Evolutionary conservation across 2,113 vertebrate genomes (phyloP).

Genomic region (Apodemus speciosus): DNA sequence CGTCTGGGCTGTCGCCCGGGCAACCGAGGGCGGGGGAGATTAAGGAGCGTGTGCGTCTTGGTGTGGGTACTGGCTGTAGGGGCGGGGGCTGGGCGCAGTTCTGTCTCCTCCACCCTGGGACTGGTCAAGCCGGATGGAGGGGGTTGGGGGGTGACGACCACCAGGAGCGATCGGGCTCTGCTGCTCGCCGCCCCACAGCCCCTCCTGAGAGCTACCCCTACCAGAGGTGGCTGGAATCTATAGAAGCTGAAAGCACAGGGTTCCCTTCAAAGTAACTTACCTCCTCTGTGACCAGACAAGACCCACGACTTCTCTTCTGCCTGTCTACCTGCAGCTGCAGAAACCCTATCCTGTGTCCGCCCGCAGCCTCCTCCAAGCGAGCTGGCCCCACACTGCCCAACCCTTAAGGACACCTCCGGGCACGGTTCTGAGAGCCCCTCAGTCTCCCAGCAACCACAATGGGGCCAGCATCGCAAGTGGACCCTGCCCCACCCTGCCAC

Average conservation of each 20-base stretch:
- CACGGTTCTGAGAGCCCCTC: not conserved
- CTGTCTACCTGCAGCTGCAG: constrained; percentile 44
- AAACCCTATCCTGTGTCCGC: not conserved
- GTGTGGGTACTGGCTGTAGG: constrained; percentile 65
- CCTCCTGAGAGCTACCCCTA: not conserved
- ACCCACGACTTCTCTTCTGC: not conserved
- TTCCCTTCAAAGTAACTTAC: not conserved
- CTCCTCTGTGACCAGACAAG: not conserved
- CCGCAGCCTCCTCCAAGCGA: not conserved
- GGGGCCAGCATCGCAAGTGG: not conserved
- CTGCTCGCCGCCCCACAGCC: not conserved
- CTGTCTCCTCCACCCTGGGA: not conserved
- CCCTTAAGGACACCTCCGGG: not conserved
- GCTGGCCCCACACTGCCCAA: not conserved
- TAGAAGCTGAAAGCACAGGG: not conserved
- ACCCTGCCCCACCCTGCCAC: not conserved
- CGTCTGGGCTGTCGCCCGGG: constrained; percentile 93
- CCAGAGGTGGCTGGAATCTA: not conserved
- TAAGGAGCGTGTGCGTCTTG: constrained; percentile 76
- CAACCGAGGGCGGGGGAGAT: constrained; percentile 86
- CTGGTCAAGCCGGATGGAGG: not conserved
- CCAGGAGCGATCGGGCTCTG: not conserved
- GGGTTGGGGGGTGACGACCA: not conserved
- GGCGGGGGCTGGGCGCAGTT: constrained; percentile 31
- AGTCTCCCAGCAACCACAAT: constrained; percentile 57